Conservation (phyloP, 1,140 invertebrate genomes). For the Apis laboriosa region DNA sequence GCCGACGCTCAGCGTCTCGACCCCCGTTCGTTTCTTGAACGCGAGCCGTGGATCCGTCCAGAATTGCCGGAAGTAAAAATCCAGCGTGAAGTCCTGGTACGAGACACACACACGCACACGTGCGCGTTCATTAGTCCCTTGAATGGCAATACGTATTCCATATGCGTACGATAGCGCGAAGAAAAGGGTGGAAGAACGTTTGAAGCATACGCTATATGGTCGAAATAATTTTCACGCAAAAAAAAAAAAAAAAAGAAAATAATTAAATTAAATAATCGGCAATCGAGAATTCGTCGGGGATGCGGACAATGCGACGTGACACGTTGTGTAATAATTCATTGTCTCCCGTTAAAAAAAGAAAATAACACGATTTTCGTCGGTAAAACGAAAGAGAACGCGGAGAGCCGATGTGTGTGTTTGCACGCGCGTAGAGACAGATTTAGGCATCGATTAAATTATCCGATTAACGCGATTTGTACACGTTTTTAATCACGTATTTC, state of each 20-base stretch:
- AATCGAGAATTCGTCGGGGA: too few species aligned
- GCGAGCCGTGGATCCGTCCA: slow-evolving; percentile 97
- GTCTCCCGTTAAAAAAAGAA: slow-evolving; percentile 12
- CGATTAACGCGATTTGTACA: slow-evolving; percentile 14
- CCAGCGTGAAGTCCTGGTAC: slow-evolving; percentile 96
- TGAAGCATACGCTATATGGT: too few species aligned
- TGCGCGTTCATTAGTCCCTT: slow-evolving; percentile 35
- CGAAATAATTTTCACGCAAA: too few species aligned
- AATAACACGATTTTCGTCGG: not conserved
- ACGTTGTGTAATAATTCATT: slow-evolving; percentile 12
- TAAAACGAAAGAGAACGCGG: not conserved
- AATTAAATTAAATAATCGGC: too few species aligned
- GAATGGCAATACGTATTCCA: not conserved
- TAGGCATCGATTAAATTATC: slow-evolving; percentile 10
- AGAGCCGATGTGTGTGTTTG: not conserved
- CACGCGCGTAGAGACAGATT: not conserved
- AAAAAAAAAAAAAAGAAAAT: too few species aligned
- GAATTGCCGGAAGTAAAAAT: slow-evolving; percentile 99
- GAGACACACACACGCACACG: slow-evolving; percentile 37
- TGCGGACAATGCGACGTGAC: slow-evolving; percentile 15
- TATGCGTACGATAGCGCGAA: not conserved
- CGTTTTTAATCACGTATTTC: not conserved
- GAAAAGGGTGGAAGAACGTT: slow-evolving; percentile 34
- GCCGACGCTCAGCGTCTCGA: slow-evolving; percentile 94
- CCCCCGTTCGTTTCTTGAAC: slow-evolving; percentile 92